These are phyloP conservation scores for Drosophila kanapiae DNA, from an alignment of 1,140 invertebrate genomes.

Conservation along the genomic window DNA sequence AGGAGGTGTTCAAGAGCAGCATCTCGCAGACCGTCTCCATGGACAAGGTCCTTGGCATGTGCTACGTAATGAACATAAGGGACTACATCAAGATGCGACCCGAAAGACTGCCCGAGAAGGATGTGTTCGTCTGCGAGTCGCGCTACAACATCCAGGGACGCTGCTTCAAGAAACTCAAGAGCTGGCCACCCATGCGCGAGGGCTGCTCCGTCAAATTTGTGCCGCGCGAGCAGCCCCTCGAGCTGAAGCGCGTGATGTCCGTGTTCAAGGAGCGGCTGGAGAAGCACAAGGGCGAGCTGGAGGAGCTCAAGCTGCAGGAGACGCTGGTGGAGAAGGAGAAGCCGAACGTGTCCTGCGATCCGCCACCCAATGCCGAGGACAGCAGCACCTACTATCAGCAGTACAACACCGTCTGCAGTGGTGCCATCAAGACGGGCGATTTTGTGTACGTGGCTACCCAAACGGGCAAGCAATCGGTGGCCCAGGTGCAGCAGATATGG, in stretches of 20 bases:
- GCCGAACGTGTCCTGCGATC: constrained; percentile 89
- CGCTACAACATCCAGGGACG: constrained; percentile 94
- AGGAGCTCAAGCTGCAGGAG: constrained; percentile 93
- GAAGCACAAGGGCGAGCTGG: constrained; percentile 95
- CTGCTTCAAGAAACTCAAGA: constrained; percentile 98
- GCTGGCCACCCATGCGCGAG: constrained; percentile 89
- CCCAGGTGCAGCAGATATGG: constrained; percentile 98
- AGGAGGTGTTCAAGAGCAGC: constrained; percentile 98
- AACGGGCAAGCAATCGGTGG: constrained; percentile 94
- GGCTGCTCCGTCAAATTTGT: constrained; percentile 88
- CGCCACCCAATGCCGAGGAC: constrained; percentile 87
- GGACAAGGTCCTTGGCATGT: constrained; percentile 95
- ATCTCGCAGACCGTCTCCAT: constrained; percentile 91
- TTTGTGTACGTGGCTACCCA: constrained; percentile 97
- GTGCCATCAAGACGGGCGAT: constrained; percentile 95
- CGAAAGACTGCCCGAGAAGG: constrained; percentile 95
- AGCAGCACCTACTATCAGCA: constrained; percentile 96
- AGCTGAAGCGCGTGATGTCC: constrained; percentile 95
- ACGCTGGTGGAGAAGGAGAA: constrained; percentile 92
- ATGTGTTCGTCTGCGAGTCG: constrained; percentile 99
- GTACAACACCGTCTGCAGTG: constrained; percentile 93
- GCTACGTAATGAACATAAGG: constrained; percentile 97
- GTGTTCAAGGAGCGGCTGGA: constrained; percentile 96
- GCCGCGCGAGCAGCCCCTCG: constrained; percentile 90
- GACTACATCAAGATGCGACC: constrained; percentile 97